Percentiles rank a stretch among this genome's conserved stretches.
phyloP scores from a whole-genome alignment of 2,113 vertebrate genomes.

The Pachyramphus minor region DNA sequence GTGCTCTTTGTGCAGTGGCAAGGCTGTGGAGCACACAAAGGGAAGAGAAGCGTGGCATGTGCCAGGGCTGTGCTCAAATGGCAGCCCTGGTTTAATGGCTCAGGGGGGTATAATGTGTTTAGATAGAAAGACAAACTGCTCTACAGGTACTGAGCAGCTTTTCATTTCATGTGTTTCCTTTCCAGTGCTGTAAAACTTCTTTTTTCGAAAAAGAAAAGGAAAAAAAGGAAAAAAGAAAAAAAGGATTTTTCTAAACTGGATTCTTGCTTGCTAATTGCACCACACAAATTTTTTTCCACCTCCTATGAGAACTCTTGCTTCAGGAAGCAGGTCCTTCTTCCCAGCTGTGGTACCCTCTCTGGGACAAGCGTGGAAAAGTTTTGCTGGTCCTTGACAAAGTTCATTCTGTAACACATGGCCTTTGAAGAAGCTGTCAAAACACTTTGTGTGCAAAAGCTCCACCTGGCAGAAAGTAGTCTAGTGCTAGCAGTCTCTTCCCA shows the following conservation, averaged over 20 bases:
- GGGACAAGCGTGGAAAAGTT: background rate
- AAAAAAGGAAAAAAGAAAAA: too few relatives aligned
- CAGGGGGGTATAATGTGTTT: background rate
- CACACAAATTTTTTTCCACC: background rate
- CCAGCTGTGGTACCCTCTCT: background rate
- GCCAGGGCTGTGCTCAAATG: background rate
- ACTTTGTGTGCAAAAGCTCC: background rate
- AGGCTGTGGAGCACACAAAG: background rate
- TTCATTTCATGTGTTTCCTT: background rate
- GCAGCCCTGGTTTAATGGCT: background rate
- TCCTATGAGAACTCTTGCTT: background rate
- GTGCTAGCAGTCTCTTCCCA: fast-evolving
- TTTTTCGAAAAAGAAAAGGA: background rate
- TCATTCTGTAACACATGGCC: background rate
- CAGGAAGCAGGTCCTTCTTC: background rate
- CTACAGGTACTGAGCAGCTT: background rate
- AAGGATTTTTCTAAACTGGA: background rate
- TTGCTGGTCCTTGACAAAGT: background rate
- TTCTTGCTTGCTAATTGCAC: background rate
- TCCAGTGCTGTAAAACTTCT: background rate
- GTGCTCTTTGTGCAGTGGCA: background rate
- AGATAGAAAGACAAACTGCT: background rate
- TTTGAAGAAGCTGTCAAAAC: background rate
- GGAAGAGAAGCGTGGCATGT: background rate
- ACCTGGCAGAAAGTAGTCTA: background rate